These are phyloP conservation scores for Taxidea taxus DNA, from an alignment of 2,113 vertebrate genomes.

Conservation along the genomic window DNA sequence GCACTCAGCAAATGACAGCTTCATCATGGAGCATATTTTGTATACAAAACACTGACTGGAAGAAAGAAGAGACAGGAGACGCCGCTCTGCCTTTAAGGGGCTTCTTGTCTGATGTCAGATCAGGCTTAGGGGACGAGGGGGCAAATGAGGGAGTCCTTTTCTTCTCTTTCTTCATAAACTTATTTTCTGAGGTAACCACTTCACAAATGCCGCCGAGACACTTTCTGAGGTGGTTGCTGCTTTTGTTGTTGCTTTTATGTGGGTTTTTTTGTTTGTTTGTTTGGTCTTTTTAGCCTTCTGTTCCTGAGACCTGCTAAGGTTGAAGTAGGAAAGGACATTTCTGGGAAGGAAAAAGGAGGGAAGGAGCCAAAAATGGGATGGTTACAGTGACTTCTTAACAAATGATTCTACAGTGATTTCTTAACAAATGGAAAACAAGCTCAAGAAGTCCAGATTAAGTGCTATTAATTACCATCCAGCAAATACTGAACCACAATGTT, in stretches of 20 bases:
- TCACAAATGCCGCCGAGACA: not conserved
- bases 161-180: not conserved
- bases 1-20: not conserved
- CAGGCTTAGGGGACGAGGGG: no score
- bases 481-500: slow-evolving; percentile 76
- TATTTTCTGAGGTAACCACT: not conserved
- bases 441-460: slow-evolving; percentile 81
- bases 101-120: not conserved
- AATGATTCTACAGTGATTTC: no score
- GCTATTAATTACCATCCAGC: slow-evolving; percentile 83
- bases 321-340: not conserved
- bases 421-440: slow-evolving; percentile 82
- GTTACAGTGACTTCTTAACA: slow-evolving; percentile 58
- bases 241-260: not conserved
- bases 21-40: not conserved
- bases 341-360: not conserved
- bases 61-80: not conserved
- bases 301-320: not conserved
- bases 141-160: rapidly evolving
- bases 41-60: not conserved
- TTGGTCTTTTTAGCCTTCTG: not conserved
- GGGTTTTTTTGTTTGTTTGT: not conserved
- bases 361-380: slow-evolving; percentile 34
- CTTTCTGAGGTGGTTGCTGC: not conserved
- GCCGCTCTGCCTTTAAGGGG: rapidly evolving